Evolutionary conservation across 2,113 vertebrate species (phyloP).

Genomic region (Sakesphorus luctuosus): DNA sequence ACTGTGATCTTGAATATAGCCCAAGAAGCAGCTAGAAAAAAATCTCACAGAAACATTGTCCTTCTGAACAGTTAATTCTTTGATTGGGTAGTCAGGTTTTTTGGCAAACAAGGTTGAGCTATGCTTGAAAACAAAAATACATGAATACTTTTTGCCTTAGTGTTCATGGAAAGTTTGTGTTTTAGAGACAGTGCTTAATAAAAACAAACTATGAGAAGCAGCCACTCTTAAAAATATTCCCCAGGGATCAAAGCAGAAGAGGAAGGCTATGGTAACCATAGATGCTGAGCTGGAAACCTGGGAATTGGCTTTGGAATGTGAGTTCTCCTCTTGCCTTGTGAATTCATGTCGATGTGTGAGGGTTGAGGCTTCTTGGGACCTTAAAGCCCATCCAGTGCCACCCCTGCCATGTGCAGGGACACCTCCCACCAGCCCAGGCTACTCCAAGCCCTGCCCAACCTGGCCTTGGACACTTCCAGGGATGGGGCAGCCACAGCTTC

Average conservation of each 20-base stretch:
- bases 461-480: neutral
- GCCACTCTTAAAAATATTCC: neutral
- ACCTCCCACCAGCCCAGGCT: neutral
- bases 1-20: neutral
- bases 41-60: neutral
- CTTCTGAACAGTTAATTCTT: neutral
- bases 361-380: neutral
- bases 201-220: neutral
- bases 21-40: neutral
- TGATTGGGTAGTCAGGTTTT: neutral
- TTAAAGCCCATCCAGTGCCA: neutral
- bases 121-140: neutral
- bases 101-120: neutral
- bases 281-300: neutral
- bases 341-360: neutral
- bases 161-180: neutral
- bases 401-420: neutral
- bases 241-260: neutral
- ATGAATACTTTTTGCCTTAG: neutral
- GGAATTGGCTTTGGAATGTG: neutral
- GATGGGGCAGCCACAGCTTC: neutral
- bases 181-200: neutral
- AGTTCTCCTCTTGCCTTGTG: neutral
- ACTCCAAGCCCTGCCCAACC: fast-evolving
- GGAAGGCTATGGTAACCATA: neutral